These are phyloP conservation scores for Dendrolimus kikuchii DNA, from an alignment of 1,140 invertebrate species.

Conservation along the genomic window DNA sequence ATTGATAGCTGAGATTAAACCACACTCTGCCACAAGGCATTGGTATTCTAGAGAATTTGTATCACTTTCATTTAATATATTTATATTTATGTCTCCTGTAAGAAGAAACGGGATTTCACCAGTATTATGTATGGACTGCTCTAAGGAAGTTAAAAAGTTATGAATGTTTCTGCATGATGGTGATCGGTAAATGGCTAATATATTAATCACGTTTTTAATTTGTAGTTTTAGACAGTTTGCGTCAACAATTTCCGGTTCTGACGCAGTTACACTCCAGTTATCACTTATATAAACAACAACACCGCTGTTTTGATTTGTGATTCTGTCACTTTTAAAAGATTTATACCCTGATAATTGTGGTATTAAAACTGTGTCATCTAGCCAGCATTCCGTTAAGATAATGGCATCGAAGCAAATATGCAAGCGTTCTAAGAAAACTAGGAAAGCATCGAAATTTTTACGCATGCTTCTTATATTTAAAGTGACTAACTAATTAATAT, in stretches of 20 bases:
- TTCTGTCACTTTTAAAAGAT: constrained; percentile 5
- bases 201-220: constrained; percentile 4
- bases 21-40: constrained; percentile 1
- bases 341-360: constrained; percentile 8
- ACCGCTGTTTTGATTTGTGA: constrained; percentile 11
- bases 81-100: constrained; percentile 8
- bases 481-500: too few species aligned
- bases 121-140: too few species aligned
- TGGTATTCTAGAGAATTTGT: constrained; percentile 1
- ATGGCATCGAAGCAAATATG: constrained; percentile 10
- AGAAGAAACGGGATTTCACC: too few species aligned
- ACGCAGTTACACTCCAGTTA: constrained; percentile 3
- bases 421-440: constrained; percentile 3
- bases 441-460: constrained; percentile 10
- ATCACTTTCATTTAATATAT: background rate
- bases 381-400: constrained; percentile 12
- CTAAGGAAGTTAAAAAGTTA: too few species aligned
- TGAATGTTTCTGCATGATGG: too few species aligned
- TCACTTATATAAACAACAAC: constrained; percentile 10
- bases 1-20: constrained; percentile 4
- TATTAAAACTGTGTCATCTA: constrained; percentile 2
- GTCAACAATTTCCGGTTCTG: constrained; percentile 8
- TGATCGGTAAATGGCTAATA: background rate
- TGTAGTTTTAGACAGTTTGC: constrained; percentile 10
- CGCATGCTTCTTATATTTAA: constrained; percentile 13